Percentiles rank a stretch among this genome's conserved stretches.
phyloP scores from a whole-genome alignment of 2,113 vertebrate species.

The Corvus moneduloides region DNA sequence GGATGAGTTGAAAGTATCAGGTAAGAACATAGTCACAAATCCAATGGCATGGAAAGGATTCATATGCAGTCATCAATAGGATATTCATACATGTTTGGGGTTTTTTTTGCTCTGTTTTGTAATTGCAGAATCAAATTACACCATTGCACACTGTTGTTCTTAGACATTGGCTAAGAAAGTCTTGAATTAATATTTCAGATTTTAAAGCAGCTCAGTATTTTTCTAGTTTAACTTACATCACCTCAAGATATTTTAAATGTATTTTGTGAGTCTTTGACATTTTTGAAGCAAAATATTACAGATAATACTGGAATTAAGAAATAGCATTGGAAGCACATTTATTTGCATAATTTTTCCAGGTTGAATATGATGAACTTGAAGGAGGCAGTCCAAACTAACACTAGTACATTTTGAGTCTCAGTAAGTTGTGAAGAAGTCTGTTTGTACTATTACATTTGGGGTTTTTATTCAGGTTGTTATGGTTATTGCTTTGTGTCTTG shows the following conservation, averaged over 20 bases:
- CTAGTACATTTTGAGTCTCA: slow-evolving; percentile 21
- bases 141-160: neutral
- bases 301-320: neutral
- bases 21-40: slow-evolving; percentile 64
- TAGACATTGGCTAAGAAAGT: neutral
- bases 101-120: neutral
- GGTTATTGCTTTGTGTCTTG: neutral
- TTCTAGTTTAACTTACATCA: neutral
- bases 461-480: neutral
- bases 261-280: neutral
- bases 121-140: neutral
- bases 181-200: neutral
- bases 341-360: slow-evolving; percentile 15
- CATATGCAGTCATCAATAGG: neutral
- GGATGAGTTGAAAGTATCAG: slow-evolving; percentile 95
- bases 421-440: slow-evolving; percentile 33
- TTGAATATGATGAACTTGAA: slow-evolving; percentile 38
- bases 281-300: neutral
- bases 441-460: neutral
- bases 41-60: neutral
- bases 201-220: neutral
- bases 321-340: slow-evolving; percentile 17
- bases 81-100: neutral
- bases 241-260: neutral
- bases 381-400: slow-evolving; percentile 21